These are phyloP conservation scores for Apotomis betuletana DNA, from an alignment of 2,888 invertebrate species.

Conservation along the genomic window DNA sequence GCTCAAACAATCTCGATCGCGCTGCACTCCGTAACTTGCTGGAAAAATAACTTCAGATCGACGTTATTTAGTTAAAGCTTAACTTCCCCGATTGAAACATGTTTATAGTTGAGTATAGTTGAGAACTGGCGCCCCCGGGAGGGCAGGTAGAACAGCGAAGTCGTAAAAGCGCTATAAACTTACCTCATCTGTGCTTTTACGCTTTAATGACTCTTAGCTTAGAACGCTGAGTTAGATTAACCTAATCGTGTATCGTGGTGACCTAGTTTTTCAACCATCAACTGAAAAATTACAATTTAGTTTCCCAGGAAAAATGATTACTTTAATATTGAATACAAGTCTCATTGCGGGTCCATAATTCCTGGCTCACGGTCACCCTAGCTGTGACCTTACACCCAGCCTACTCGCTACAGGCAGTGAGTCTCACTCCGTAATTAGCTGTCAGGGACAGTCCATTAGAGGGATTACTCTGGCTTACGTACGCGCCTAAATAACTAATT, in stretches of 20 bases:
- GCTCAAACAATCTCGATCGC: conserved; percentile 13
- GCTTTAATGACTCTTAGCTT: conserved; percentile 4
- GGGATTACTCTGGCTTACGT: conserved; percentile 14
- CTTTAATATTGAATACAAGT: too few species aligned
- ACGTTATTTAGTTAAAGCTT: conserved; percentile 2
- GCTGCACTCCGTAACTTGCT: conserved; percentile 14
- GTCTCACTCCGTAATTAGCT: conserved; percentile 21
- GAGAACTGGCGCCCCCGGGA: neutral
- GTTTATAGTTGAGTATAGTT: conserved; percentile 4
- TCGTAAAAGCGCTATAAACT: conserved; percentile 29
- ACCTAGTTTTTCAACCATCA: neutral
- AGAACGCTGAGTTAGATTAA: neutral
- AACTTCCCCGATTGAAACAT: neutral
- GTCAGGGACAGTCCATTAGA: conserved; percentile 22
- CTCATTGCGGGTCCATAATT: too few species aligned
- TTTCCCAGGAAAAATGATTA: too few species aligned
- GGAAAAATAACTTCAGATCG: neutral
- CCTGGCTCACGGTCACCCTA: too few species aligned
- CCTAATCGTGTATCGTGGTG: neutral
- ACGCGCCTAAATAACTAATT: neutral
- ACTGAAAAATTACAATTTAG: too few species aligned
- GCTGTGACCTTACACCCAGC: too few species aligned
- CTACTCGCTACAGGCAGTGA: neutral
- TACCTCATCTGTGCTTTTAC: conserved; percentile 23
- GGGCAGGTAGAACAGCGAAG: neutral